A percentile compares a stretch with the other conserved stretches of the same genome.
Conservation (phyloP, 2,797 vertebrate genomes). For the Sparidentex hasta region DNA sequence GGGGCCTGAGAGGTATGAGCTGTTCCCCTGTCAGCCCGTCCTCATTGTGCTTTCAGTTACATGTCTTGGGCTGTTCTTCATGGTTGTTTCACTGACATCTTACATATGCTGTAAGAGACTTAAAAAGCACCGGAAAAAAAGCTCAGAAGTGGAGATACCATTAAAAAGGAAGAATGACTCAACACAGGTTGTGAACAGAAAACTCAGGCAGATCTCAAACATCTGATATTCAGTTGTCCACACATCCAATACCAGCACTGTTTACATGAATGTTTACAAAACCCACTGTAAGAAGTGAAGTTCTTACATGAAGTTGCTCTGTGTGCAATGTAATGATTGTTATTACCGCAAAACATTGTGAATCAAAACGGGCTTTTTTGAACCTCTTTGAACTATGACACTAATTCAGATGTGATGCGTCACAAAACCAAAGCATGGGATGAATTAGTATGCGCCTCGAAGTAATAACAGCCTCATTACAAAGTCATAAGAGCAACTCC, state of each 20-base stretch:
- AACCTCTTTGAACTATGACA: constrained; percentile 3
- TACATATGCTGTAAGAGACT: constrained; percentile 92
- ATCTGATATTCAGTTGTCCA: constrained; percentile 85
- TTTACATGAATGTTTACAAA: constrained; percentile 83
- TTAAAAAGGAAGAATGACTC: constrained; percentile 91
- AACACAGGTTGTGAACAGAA: constrained; percentile 89
- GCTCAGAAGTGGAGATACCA: constrained; percentile 92
- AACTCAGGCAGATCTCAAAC: constrained; percentile 93
- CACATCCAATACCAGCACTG: constrained; percentile 48
- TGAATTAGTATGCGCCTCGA: constrained; percentile 1
- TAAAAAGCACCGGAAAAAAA: constrained; percentile 88
- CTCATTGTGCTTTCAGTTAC: constrained; percentile 91
- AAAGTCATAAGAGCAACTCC: constrained; percentile 50
- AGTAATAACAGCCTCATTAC: constrained; percentile 43
- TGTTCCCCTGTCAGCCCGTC: constrained; percentile 89
- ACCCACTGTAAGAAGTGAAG: constrained; percentile 62
- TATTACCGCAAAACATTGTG: constrained; percentile 22
- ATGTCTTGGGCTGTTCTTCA: constrained; percentile 90
- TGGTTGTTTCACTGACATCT: constrained; percentile 90
- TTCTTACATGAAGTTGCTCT: constrained; percentile 60
- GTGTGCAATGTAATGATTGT: constrained; percentile 36
- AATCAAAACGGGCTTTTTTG: constrained; percentile 5
- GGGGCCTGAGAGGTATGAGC: constrained; percentile 86
- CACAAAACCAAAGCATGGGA: constrained; percentile 30
- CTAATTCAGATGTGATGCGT: background rate